A percentile compares a stretch with the other conserved stretches of the same genome.
These are phyloP conservation scores for Noctua pronuba DNA, from an alignment of 2,888 invertebrate genomes.

Conservation along the genomic window DNA sequence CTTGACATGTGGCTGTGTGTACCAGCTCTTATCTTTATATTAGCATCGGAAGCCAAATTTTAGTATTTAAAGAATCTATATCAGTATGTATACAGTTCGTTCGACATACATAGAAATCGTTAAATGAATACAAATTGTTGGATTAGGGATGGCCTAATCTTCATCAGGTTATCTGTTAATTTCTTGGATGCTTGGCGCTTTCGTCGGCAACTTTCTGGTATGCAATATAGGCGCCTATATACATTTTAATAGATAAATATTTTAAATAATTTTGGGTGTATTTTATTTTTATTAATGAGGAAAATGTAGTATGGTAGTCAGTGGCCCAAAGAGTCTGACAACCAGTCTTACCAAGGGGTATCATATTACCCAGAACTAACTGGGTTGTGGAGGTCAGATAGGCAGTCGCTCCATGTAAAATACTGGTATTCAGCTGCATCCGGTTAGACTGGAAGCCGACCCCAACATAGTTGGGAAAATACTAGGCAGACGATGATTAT, in stretches of 20 bases:
- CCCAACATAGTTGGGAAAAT: too few species aligned
- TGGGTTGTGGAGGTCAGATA: too few species aligned
- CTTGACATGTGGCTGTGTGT: not conserved
- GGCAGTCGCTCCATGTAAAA: too few species aligned
- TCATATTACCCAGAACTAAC: too few species aligned
- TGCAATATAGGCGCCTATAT: constrained; percentile 9
- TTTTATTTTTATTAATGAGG: not conserved
- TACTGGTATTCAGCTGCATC: too few species aligned
- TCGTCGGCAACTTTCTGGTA: constrained; percentile 8
- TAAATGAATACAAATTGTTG: constrained; percentile 56
- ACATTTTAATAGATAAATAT: not conserved
- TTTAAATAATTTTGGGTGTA: not conserved
- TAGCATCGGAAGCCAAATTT: constrained; percentile 42
- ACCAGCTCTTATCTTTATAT: constrained; percentile 40
- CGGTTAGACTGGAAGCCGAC: too few species aligned
- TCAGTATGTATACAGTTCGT: constrained; percentile 2
- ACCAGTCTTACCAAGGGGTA: too few species aligned
- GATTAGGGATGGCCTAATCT: constrained; percentile 38
- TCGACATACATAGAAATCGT: constrained; percentile 40
- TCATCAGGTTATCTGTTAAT: constrained; percentile 39
- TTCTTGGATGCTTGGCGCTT: constrained; percentile 31
- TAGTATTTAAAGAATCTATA: constrained; percentile 54
- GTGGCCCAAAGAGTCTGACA: too few species aligned
- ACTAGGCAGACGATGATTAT: too few species aligned
- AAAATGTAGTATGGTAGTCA: too few species aligned